Evolutionary conservation across 2,113 vertebrate species (phyloP), one percentile per base, ranked within the genome.

Genomic region (Phodopus roborovskii): DNA sequence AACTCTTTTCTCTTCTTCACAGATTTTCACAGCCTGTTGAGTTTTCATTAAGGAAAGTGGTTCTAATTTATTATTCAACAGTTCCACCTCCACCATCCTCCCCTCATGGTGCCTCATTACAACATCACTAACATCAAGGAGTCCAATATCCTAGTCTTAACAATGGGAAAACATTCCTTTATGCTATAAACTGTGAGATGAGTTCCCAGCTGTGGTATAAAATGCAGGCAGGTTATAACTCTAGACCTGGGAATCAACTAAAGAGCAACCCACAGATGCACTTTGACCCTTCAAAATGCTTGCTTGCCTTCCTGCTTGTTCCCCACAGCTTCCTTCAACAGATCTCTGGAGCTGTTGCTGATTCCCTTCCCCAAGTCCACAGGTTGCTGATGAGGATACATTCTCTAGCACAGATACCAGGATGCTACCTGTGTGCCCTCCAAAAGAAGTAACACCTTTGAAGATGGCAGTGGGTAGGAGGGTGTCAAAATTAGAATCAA

Each of bases 31-130:
- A 13, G 48, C 6, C 45, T 78, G 53, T 42, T 88, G 45, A 36
- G 7, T 92, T 90, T 94, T 95, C 86, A 83, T 62, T 89, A 64
- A 89, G 86, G 82, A 92, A 94, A 85, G 90, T 42, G 53, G 85
- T 12, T 82, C 36, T 84, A 33, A 56, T 33, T 42, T 36, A 86
- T 92, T 66, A 66, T 64, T 93, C 50, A 90, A 83, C 36, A 71
- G 58, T n/a, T 73, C 45, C 13, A 78, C 58, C n/a, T 70, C 56
- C 22, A 42, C 22, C 24, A 79, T 24, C 36, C 36, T 82, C 60
- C 79, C 84, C 71, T 48, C 5, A 2, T 12, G n/a, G 70, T 73
- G 39, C 60, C 56, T 85, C 28, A 5, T 64, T 53, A 33, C 33
- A 71, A 84, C 39, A 71, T 36, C 5, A 5, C 33, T 75, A 84